Conservation (phyloP, 2,888 invertebrate genomes). For the Ecdyonurus torrentis region DNA sequence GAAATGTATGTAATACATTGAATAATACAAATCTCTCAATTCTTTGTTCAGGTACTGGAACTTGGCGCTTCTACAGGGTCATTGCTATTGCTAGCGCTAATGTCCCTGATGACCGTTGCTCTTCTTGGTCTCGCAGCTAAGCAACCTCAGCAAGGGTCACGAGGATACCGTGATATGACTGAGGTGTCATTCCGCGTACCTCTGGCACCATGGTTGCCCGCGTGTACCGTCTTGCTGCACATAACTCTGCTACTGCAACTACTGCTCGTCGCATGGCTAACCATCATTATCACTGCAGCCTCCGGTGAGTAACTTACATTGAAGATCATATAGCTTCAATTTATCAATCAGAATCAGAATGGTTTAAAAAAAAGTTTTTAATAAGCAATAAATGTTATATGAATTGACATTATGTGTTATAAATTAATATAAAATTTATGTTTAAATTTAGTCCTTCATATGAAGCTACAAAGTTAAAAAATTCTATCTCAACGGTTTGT, state of each 20-base stretch:
- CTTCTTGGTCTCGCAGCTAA: constrained; percentile 31
- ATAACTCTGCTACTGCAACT: constrained; percentile 35
- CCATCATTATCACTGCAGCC: constrained; percentile 38
- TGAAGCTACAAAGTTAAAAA: background rate
- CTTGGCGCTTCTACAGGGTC: background rate
- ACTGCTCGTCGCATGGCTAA: constrained; percentile 40
- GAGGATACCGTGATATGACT: background rate
- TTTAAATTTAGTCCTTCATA: background rate
- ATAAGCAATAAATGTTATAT: background rate
- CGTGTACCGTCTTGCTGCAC: constrained; percentile 32
- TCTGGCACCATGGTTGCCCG: constrained; percentile 27
- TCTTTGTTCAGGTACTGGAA: background rate
- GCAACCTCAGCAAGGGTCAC: constrained; percentile 29
- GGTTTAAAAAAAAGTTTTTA: background rate
- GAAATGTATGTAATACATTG: too few species aligned
- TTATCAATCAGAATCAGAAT: background rate
- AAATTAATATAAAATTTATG: background rate
- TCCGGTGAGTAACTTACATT: constrained; percentile 30
- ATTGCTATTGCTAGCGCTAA: constrained; percentile 14
- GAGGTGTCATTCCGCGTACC: constrained; percentile 24
- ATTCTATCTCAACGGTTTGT: too few species aligned
- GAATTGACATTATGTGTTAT: background rate
- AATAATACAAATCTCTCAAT: too few species aligned
- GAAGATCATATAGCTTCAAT: background rate
- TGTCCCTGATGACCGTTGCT: constrained; percentile 16